A percentile compares a stretch with the other conserved stretches of the same genome.
phyloP scores from a whole-genome alignment of 2,113 vertebrate genomes.

The Ciconia stormi region DNA sequence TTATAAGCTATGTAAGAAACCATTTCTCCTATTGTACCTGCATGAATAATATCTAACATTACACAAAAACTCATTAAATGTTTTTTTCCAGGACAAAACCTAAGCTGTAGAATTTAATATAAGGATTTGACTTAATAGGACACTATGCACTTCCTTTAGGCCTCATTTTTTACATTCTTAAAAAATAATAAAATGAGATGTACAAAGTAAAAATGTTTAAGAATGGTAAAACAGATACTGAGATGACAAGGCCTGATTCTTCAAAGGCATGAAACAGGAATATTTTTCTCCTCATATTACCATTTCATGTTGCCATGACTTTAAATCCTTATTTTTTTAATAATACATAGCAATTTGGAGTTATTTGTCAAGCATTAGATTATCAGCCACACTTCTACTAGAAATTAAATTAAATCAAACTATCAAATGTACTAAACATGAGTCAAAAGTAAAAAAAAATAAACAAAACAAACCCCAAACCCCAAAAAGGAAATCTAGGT shows the following conservation, averaged over 20 bases:
- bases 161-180: not conserved
- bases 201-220: not conserved
- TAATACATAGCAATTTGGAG: not conserved
- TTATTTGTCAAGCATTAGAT: not conserved
- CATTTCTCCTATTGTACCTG: slow-evolving; percentile 33
- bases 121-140: slow-evolving; percentile 16
- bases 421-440: not conserved
- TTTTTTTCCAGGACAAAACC: not conserved
- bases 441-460: not conserved
- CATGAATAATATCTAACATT: slow-evolving; percentile 38
- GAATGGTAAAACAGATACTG: not conserved
- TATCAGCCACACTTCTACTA: not conserved
- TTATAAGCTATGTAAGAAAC: slow-evolving; percentile 9
- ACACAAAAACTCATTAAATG: slow-evolving; percentile 24
- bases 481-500: not conserved
- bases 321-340: not conserved
- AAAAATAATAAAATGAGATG: not conserved
- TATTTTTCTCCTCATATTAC: not conserved
- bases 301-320: not conserved
- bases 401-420: not conserved
- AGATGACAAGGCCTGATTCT: not conserved
- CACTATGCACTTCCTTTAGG: not conserved
- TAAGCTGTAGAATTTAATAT: not conserved
- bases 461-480: not conserved
- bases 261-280: not conserved